Base-by-base conservation (phyloP, 2,113 vertebrate species). In the Lophochroa leadbeateri region DNA sequence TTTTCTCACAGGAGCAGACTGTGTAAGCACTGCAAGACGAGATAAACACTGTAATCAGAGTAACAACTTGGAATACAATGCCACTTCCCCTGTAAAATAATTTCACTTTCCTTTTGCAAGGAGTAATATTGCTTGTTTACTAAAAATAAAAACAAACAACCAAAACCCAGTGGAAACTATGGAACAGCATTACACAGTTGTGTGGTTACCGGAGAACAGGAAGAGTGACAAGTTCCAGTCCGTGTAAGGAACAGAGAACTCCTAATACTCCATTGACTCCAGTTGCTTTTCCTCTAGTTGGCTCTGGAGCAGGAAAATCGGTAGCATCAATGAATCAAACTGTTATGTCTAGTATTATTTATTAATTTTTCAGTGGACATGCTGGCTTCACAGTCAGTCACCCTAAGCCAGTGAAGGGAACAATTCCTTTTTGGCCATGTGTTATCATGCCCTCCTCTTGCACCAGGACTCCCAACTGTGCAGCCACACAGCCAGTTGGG, bases 381-480 rank as follows among this genome's bases (percentile, higher is more conserved):
- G 16, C 11, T 83, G 60, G 41, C 16, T 84, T 77, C n/a, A 63
- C 43, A 94, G 80, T 67, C 86, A 92, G 60, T 16, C 50, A 74
- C 67, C 33, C 23, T 11, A 43, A 86, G 24, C 55, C 72, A 78
- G 53, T 8, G 37, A 78, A 82, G 0, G 0, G 41, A 91, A 67
- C 3, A 8, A 78, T 25, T 71, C 64, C 72, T 88, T 74, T 55
- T 64, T 63, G 58, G 60, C 43, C 37, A 35, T 0, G 31, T 14
- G 16, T 53, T 68, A 57, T n/a, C 64, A 82, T 35, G 13, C 39
- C 53, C 37, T 85, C 37, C n/a, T 35, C 63, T 63, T 35, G 37
- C 4, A 7, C 50, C 68, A 88, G 53, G 35, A 16, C 9, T 85
- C 24, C 75, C 0, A 0, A n/a, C 11, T n/a, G 17, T 13, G 39